Conservation (phyloP, 1,140 invertebrate genomes). For the Pseudomyrmex dendroicus region DNA sequence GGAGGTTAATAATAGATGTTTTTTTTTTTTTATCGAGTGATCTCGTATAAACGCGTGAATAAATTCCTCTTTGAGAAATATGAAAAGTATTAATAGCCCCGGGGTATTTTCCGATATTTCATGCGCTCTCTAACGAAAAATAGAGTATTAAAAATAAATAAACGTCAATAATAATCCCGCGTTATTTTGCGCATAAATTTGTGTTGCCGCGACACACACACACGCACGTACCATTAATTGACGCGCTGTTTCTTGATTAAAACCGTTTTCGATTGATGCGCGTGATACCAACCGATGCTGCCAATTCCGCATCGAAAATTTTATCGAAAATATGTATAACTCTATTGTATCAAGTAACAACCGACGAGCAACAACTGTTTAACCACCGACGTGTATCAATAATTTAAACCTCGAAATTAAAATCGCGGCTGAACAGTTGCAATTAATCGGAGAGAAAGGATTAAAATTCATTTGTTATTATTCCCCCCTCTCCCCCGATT, state of each 20-base stretch:
- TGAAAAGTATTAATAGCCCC: conserved; percentile 17
- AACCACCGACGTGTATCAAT: background rate
- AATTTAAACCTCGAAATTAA: conserved; percentile 12
- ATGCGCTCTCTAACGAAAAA: conserved; percentile 4
- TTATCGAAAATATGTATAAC: background rate
- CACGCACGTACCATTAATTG: background rate
- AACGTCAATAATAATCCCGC: background rate
- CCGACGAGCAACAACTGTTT: background rate
- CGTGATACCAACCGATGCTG: background rate
- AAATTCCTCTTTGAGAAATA: conserved; percentile 2
- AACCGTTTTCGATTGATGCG: background rate
- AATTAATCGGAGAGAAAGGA: background rate
- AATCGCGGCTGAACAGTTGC: background rate
- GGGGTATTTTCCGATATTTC: background rate
- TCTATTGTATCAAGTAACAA: too few species aligned
- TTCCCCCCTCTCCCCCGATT: background rate
- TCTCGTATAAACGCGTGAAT: background rate
- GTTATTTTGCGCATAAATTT: too few species aligned
- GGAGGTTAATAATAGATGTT: background rate
- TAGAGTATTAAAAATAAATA: conserved; percentile 6
- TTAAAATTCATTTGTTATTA: conserved; percentile 6
- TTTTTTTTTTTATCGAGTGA: background rate
- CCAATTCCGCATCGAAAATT: conserved; percentile 6
- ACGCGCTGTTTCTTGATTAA: background rate
- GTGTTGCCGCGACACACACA: too few species aligned